Evolutionary conservation across 2,797 vertebrate species (phyloP).

Genomic region (Esox lucius): DNA sequence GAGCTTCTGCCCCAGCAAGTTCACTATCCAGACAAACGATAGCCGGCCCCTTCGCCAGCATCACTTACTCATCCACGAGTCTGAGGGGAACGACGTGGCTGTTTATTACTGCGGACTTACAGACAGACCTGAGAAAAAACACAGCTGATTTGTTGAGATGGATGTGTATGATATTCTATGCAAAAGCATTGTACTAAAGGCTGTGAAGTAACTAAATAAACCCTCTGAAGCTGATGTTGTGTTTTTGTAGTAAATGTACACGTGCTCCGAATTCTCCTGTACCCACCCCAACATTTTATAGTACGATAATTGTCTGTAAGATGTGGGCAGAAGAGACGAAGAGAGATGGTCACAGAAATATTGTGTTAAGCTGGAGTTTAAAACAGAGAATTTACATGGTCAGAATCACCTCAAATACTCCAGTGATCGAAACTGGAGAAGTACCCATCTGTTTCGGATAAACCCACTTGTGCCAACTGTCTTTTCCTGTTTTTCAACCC

Average conservation of each 20-base stretch:
- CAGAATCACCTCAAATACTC: conserved; percentile 28
- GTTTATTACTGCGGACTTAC: conserved; percentile 49
- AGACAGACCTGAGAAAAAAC: background rate
- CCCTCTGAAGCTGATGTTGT: background rate
- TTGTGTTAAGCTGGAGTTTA: background rate
- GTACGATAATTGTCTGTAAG: no score
- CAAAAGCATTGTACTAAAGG: background rate
- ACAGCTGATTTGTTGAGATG: background rate
- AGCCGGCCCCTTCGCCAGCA: background rate
- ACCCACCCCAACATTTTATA: no score
- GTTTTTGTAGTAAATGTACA: background rate
- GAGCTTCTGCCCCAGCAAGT: conserved; percentile 32
- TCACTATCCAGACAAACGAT: conserved; percentile 16
- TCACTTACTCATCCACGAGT: conserved; percentile 33
- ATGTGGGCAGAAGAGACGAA: background rate
- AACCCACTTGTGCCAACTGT: conserved; percentile 31
- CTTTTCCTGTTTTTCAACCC: conserved; percentile 55
- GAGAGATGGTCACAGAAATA: background rate
- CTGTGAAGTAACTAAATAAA: background rate
- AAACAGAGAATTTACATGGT: conserved; percentile 6
- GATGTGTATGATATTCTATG: background rate
- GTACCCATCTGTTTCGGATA: conserved; percentile 1
- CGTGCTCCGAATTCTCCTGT: background rate
- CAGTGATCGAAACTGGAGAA: background rate
- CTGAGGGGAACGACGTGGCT: conserved; percentile 38